Percentiles rank a stretch among this genome's conserved stretches.
phyloP scores from a whole-genome alignment of 1,140 invertebrate genomes.

The Drosophila tani region DNA sequence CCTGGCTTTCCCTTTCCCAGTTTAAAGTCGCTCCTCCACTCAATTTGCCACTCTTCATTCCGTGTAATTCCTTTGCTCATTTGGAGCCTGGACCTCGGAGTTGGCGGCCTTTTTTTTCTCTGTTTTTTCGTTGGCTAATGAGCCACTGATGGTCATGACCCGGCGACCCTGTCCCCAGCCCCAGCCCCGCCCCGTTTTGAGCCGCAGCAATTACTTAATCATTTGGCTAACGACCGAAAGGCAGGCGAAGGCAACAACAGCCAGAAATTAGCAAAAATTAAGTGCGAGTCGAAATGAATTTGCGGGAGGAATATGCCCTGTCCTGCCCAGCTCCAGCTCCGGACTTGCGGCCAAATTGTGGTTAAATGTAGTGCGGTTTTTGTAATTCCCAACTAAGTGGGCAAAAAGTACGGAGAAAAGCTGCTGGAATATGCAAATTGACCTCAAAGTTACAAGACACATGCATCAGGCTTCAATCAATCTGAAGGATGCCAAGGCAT shows the following conservation, averaged over 20 bases:
- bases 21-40: constrained; percentile 45
- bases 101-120: constrained; percentile 18
- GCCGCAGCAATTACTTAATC: constrained; percentile 50
- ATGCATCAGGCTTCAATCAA: neutral
- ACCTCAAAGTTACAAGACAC: neutral
- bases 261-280: constrained; percentile 54
- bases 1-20: neutral
- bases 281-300: constrained; percentile 40
- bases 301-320: too few relatives aligned
- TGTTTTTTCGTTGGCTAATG: constrained; percentile 30
- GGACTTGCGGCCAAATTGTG: constrained; percentile 18
- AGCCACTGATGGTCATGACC: constrained; percentile 61
- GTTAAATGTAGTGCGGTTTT: constrained; percentile 28
- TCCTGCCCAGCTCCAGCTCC: neutral
- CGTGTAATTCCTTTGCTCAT: constrained; percentile 53
- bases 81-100: constrained; percentile 22
- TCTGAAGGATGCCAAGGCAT: neutral
- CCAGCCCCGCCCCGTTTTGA: constrained; percentile 1
- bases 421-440: constrained; percentile 4
- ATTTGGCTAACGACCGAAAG: constrained; percentile 50
- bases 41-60: constrained; percentile 41
- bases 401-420: neutral
- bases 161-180: constrained; percentile 20
- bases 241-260: constrained; percentile 44
- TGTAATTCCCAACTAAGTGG: constrained; percentile 4